Base-by-base conservation (phyloP, 1,140 invertebrate genomes). In the Temnothorax longispinosus region DNA sequence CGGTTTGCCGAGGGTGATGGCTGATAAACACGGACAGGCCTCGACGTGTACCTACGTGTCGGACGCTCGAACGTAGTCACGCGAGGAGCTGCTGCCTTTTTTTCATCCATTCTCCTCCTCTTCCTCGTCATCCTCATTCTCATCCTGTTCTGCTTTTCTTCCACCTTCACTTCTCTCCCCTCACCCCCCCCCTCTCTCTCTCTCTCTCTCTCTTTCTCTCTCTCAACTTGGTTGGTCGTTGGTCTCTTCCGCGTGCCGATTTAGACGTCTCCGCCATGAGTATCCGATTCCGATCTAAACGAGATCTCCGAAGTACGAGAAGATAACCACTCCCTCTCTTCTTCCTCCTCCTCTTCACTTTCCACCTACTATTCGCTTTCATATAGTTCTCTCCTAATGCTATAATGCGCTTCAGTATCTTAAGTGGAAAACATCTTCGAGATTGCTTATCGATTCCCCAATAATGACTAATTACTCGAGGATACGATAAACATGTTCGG, bases 11-110 rank as follows among this genome's bases (percentile, higher is more conserved):
- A 86, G 87, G 89, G 89, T 91, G 90, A 91, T 91, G 90, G 80
- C 85, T 89, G 90, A 91, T 91, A 91, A 91, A 91, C 89, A 89
- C 85, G 89, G 90, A 91, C 89, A 91, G 89, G 54, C 58, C 85
- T 41, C 81, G 50, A 69, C 87, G 89, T 86, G 77, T 86, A 91
- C 87, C 85, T 89, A 91, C 81, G 90, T 91, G 90, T 91, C 75
- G 89, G 87, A 71, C 76, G 77, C 11, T 90, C 75, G 87, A 78
- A 87, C 89, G 85, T 87, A 87, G 90, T 91, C 90, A 91, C 90
- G 90, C 90, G 89, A 91, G 85, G 84, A 87, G 80, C 38, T 77
- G 87, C 76, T 74, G 54, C 56, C 74, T 85, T 76, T 75, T 75
- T 87, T 84, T 65, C 47, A 44, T 52, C 35, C 60, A 47, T 78